Percentiles rank a stretch among this genome's conserved stretches.
Conservation (phyloP, 2,113 vertebrate genomes). For the Argyrosomus japonicus region DNA sequence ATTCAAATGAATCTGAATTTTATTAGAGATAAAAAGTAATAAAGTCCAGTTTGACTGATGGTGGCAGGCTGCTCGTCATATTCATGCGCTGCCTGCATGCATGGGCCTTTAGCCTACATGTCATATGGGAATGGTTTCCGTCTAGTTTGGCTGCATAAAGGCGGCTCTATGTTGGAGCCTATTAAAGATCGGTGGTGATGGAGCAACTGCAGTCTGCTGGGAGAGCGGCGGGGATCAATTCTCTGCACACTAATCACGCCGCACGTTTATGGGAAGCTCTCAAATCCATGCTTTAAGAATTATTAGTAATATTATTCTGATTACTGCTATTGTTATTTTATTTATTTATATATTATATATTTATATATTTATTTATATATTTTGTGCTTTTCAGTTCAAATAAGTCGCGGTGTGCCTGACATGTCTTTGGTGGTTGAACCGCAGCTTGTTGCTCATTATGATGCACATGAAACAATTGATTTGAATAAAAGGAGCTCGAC, state of each 20-base stretch:
- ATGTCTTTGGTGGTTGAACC: background rate
- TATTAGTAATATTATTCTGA: slow-evolving; percentile 20
- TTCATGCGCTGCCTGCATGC: slow-evolving; percentile 41
- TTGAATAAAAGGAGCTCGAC: slow-evolving; percentile 56
- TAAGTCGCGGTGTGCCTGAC: background rate
- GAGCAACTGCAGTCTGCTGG: slow-evolving; percentile 74
- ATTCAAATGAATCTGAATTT: background rate
- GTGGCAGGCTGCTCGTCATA: slow-evolving; percentile 44
- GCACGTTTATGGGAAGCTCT: background rate
- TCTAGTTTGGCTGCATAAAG: slow-evolving; percentile 77
- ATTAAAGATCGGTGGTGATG: slow-evolving; percentile 76
- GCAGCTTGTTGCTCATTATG: slow-evolving; percentile 32
- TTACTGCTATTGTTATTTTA: slow-evolving; percentile 18
- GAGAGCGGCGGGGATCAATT: slow-evolving; percentile 50
- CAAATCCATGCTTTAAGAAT: background rate
- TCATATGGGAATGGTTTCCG: slow-evolving; percentile 80
- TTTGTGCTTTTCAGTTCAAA: background rate
- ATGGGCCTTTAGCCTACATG: slow-evolving; percentile 67
- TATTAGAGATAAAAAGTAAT: background rate
- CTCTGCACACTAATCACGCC: slow-evolving; percentile 41
- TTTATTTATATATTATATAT: background rate
- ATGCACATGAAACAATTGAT: slow-evolving; percentile 38
- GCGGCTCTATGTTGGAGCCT: slow-evolving; percentile 77
- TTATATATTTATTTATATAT: background rate
- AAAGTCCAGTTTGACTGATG: slow-evolving; percentile 4